Conservation (phyloP, 2,888 invertebrate species). For the Odontothrips loti region DNA sequence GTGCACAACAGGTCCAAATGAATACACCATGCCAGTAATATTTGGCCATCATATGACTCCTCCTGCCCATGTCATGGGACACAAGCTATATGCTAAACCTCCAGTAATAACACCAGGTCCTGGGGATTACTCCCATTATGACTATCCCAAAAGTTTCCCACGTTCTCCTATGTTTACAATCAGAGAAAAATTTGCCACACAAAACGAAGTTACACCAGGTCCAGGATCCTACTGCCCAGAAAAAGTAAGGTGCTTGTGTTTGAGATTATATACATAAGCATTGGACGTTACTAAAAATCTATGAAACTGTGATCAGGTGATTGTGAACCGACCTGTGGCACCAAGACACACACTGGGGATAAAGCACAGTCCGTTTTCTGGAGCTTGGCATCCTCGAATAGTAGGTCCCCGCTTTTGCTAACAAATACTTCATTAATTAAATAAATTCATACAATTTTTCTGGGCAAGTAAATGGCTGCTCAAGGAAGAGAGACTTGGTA, state of each 20-base stretch:
- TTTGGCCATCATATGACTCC: neutral
- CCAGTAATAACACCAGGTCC: neutral
- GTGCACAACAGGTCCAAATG: neutral
- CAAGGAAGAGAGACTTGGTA: neutral
- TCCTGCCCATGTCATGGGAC: neutral
- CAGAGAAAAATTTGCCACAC: neutral
- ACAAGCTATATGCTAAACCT: neutral
- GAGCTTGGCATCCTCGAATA: neutral
- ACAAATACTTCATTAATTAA: neutral
- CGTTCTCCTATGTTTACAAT: neutral
- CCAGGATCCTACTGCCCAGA: neutral
- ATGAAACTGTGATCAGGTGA: neutral
- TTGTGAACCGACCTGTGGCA: neutral
- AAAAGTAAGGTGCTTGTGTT: neutral
- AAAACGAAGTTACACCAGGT: neutral
- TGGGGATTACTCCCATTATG: neutral
- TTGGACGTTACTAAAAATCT: neutral
- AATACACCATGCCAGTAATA: neutral
- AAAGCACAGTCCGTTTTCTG: neutral
- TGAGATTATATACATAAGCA: neutral
- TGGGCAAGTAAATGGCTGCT: neutral
- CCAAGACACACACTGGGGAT: neutral
- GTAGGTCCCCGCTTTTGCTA: neutral
- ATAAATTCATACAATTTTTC: neutral
- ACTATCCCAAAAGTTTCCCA: neutral